Percentiles rank a stretch among this genome's conserved stretches.
Conservation (phyloP, 1,140 invertebrate genomes). For the Scaptomyza pallida region DNA sequence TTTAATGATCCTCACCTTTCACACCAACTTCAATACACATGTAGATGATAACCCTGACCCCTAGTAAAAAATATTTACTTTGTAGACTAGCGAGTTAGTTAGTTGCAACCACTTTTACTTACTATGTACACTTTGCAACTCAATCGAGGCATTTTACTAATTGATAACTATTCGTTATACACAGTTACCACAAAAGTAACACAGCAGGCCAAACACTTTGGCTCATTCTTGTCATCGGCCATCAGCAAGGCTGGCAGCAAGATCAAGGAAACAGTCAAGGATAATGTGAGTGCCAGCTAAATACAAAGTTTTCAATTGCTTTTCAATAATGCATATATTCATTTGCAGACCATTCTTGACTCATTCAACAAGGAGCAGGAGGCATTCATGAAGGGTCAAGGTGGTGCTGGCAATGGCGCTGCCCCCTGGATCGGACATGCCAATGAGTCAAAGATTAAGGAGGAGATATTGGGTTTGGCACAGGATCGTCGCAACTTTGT, state of each 20-base stretch:
- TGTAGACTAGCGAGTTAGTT: constrained; percentile 61
- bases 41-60: constrained; percentile 20
- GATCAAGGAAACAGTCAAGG: constrained; percentile 97
- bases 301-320: not conserved
- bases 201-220: constrained; percentile 95
- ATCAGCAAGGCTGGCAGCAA: constrained; percentile 96
- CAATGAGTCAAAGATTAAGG: constrained; percentile 95
- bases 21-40: not conserved
- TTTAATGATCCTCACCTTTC: not conserved
- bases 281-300: constrained; percentile 92
- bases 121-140: not conserved
- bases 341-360: constrained; percentile 93
- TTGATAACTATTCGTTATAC: not conserved
- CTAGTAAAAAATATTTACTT: constrained; percentile 43
- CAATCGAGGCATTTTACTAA: constrained; percentile 1
- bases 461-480: constrained; percentile 96
- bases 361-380: constrained; percentile 99
- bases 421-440: constrained; percentile 96
- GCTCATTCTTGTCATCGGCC: constrained; percentile 95
- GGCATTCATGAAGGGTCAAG: constrained; percentile 95
- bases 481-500: constrained; percentile 99
- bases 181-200: constrained; percentile 95
- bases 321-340: not conserved
- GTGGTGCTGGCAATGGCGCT: constrained; percentile 90
- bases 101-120: constrained; percentile 41